A percentile compares a stretch with the other conserved stretches of the same genome.
These are phyloP conservation scores for Lampris megalopsis DNA, from an alignment of 2,113 vertebrate genomes.

Conservation along the genomic window DNA sequence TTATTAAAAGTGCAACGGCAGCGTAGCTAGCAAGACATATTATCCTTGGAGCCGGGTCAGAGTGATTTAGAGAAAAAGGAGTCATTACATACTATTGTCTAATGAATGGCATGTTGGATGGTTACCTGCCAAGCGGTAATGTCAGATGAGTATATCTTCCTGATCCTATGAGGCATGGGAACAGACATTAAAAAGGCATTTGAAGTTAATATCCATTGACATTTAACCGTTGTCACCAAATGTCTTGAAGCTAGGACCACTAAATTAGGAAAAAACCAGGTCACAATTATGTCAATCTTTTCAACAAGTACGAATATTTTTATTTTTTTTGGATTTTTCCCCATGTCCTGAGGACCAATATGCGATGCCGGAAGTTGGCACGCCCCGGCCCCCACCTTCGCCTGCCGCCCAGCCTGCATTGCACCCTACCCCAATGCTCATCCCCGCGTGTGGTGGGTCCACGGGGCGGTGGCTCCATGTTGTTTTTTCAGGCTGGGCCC, in stretches of 20 bases:
- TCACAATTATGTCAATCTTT: constrained; percentile 11
- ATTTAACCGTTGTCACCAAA: constrained; percentile 30
- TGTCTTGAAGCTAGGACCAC: constrained; percentile 15
- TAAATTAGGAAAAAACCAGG: constrained; percentile 14
- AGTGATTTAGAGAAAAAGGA: constrained; percentile 35
- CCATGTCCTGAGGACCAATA: too few species aligned
- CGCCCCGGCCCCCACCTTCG: too few species aligned
- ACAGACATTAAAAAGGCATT: constrained; percentile 15
- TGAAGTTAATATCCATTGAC: constrained; percentile 48
- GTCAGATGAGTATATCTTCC: constrained; percentile 9
- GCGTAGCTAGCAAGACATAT: constrained; percentile 33
- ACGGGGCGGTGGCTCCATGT: too few species aligned
- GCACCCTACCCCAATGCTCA: too few species aligned
- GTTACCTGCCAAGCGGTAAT: constrained; percentile 30
- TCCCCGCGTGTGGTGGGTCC: too few species aligned
- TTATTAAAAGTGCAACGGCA: constrained; percentile 8
- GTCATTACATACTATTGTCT: constrained; percentile 29
- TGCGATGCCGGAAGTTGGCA: too few species aligned
- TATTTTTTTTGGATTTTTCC: too few species aligned
- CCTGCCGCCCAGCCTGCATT: too few species aligned
- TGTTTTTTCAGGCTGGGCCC: too few species aligned
- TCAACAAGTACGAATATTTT: background rate
- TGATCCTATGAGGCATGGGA: constrained; percentile 36
- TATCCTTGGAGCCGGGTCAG: constrained; percentile 41
- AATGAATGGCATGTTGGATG: constrained; percentile 42